Conservation (phyloP, 2,888 invertebrate species). For the Machimus rusticus region DNA sequence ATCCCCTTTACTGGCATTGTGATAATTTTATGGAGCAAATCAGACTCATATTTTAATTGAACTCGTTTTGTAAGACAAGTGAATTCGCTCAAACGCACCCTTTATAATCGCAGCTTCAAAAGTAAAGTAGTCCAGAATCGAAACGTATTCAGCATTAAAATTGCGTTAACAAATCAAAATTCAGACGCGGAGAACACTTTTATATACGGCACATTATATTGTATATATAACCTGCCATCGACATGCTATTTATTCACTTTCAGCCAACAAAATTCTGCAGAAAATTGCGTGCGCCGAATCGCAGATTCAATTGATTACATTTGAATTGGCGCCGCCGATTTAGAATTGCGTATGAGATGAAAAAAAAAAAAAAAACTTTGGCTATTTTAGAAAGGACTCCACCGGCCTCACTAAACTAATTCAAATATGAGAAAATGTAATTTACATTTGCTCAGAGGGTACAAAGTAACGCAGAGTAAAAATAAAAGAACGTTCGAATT, state of each 20-base stretch:
- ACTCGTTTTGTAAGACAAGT: neutral
- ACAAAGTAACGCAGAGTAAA: neutral
- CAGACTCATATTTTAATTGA: neutral
- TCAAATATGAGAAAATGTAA: neutral
- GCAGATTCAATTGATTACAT: neutral
- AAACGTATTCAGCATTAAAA: neutral
- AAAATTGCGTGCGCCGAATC: neutral
- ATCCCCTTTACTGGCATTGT: neutral
- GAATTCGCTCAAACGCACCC: neutral
- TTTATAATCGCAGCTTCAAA: neutral
- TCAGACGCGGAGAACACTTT: neutral
- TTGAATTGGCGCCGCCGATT: neutral
- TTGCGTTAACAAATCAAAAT: neutral
- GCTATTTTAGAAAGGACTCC: neutral
- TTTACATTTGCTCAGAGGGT: neutral
- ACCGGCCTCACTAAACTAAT: neutral
- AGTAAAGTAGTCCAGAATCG: neutral
- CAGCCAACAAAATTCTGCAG: neutral
- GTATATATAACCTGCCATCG: neutral
- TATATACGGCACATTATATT: neutral
- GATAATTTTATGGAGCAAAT: neutral
- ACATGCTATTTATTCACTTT: neutral
- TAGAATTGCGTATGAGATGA: neutral
- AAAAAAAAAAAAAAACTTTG: no score
- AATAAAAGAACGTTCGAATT: neutral